Percentiles rank a stretch among this genome's conserved stretches.
Conservation (phyloP, 2,888 invertebrate genomes). For the Lasioglossum morio region DNA sequence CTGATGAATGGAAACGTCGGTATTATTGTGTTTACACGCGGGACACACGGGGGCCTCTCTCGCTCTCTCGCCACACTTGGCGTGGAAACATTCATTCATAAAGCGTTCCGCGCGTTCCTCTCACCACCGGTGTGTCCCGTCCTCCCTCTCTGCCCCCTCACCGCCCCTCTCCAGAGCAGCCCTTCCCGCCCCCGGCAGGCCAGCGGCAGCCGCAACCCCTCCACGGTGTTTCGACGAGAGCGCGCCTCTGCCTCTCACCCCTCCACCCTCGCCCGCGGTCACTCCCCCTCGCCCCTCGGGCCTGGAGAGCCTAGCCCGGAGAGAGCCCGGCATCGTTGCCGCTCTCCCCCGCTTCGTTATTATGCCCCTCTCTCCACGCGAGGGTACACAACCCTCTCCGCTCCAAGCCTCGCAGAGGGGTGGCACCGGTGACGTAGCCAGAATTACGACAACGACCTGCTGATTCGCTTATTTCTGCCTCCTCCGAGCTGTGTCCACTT, state of each 20-base stretch:
- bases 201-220: neutral
- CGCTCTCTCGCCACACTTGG: slow-evolving; percentile 75
- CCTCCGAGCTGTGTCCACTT: slow-evolving; percentile 29
- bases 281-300: neutral
- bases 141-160: slow-evolving; percentile 15
- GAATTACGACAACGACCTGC: slow-evolving; percentile 64
- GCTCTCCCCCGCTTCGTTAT: slow-evolving; percentile 20
- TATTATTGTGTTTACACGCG: slow-evolving; percentile 79
- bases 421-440: slow-evolving; percentile 62
- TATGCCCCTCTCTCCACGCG: slow-evolving; percentile 39
- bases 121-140: slow-evolving; percentile 57
- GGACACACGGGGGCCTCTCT: slow-evolving; percentile 74
- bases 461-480: slow-evolving; percentile 49
- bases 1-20: slow-evolving; percentile 79
- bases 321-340: neutral
- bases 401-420: slow-evolving; percentile 52
- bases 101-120: slow-evolving; percentile 80
- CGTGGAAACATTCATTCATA: slow-evolving; percentile 82
- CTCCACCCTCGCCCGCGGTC: neutral
- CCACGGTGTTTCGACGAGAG: neutral
- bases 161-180: neutral
- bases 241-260: slow-evolving; percentile 5
- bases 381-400: slow-evolving; percentile 49
- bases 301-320: neutral
- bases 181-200: neutral